These are phyloP conservation scores for Gonioctena quinquepunctata DNA, from an alignment of 1,140 invertebrate species.

Conservation along the genomic window DNA sequence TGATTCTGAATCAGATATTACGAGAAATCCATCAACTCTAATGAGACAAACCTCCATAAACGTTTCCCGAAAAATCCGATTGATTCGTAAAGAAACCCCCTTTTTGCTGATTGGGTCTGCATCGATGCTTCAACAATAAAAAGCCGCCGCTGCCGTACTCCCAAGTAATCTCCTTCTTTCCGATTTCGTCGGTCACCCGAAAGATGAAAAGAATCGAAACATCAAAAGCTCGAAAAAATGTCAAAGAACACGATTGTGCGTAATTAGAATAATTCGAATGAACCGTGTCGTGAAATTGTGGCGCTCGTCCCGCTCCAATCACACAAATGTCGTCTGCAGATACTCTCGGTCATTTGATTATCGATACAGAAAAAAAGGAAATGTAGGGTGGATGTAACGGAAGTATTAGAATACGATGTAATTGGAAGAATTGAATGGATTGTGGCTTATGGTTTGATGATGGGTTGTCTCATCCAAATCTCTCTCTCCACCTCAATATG, in stretches of 20 bases:
- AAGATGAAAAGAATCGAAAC: slow-evolving; percentile 7
- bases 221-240: slow-evolving; percentile 11
- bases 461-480: too few relatives aligned
- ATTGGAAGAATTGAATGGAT: too few relatives aligned
- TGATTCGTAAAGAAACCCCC: background rate
- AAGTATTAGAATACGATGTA: too few relatives aligned
- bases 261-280: slow-evolving; percentile 16
- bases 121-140: background rate
- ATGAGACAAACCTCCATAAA: too few relatives aligned
- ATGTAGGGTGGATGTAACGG: too few relatives aligned
- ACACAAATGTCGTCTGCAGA: background rate
- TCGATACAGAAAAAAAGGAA: too few relatives aligned
- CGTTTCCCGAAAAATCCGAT: too few relatives aligned
- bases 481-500: too few relatives aligned
- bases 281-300: slow-evolving; percentile 4
- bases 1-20: too few relatives aligned
- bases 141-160: background rate
- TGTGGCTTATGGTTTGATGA: too few relatives aligned
- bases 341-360: background rate
- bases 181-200: background rate
- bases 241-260: slow-evolving; percentile 1
- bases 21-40: too few relatives aligned
- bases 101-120: background rate
- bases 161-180: background rate
- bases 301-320: background rate